A percentile compares a stretch with the other conserved stretches of the same genome.
Conservation (phyloP, 2,888 invertebrate genomes). For the Xestia ashworthii region DNA sequence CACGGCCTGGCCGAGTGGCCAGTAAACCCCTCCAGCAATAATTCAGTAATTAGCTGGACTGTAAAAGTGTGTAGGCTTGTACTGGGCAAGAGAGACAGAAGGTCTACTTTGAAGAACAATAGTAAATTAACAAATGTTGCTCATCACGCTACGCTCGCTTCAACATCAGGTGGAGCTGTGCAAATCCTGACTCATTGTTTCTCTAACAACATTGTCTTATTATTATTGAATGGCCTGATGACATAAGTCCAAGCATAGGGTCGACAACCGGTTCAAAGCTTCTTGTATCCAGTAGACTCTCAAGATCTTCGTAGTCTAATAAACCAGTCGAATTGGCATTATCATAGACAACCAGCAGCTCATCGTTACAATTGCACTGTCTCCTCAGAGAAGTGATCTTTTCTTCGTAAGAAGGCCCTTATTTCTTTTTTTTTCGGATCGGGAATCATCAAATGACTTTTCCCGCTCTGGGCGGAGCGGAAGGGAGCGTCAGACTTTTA, state of each 20-base stretch:
- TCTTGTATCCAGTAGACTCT: background rate
- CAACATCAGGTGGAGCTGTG: background rate
- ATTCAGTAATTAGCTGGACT: constrained; percentile 41
- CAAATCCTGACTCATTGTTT: background rate
- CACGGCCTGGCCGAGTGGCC: background rate
- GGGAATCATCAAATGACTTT: too few relatives aligned
- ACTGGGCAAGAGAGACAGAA: constrained; percentile 6
- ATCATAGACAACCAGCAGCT: background rate
- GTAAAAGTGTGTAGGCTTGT: constrained; percentile 10
- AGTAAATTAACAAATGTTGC: background rate
- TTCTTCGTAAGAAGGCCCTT: background rate
- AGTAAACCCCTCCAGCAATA: constrained; percentile 8
- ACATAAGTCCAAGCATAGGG: background rate
- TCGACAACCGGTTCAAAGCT: background rate
- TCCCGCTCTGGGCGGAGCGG: too few relatives aligned
- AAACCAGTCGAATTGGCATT: background rate
- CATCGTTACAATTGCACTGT: background rate
- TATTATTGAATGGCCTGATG: background rate
- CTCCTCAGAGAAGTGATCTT: background rate
- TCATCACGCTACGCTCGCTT: background rate
- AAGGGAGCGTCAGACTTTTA: too few relatives aligned
- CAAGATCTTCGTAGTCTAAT: background rate
- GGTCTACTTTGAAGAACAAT: background rate
- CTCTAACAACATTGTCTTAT: background rate
- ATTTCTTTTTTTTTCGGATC: too few relatives aligned